Base-by-base conservation (phyloP, 2,888 invertebrate species). In the Pollenia angustigena region DNA sequence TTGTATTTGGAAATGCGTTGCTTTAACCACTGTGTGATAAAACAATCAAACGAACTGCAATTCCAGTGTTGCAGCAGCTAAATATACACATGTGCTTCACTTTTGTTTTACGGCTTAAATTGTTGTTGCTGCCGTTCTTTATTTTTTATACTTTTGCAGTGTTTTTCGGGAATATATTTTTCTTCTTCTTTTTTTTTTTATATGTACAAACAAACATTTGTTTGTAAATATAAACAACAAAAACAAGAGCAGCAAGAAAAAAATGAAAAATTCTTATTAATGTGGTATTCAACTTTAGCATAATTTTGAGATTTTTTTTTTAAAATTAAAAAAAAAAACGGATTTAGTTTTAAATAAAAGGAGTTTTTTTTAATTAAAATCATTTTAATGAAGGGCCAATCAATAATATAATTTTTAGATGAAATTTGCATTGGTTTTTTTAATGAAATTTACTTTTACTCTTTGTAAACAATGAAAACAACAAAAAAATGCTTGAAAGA, bases 221-320 rank as follows among this genome's bases (percentile, higher is more conserved):
- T 79, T 84, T 79, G 72, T 66, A 79, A 84, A 84, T 79, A 78
- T 74, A 48, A 68, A 60, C 68, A 68, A 52, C 8, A 82, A 76
- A 0, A 62, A 75, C 18, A 75, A 81, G 32, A 32, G 32, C 32
- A 32, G 32, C 32, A 32, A 40, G 60, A 56, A 42, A 50, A 60
- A 14, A 58, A 54, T 62, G 4, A 56, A 71, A 78, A 84, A 69
- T 60, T 80, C 72, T 84, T 79, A 52, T 84, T 74, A 79, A 80
- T 72, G 79, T 79, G 84, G 79, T 84, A 84, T 84, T 84, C 84
- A 84, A 84, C 84, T 84, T 84, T 84, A 84, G 60, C 84, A 84
- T 80, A 80, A 84, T 84, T 82, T 79, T 60, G 32, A 32, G 32
- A 32, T 8, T 32, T 8, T 56, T 56, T 54, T 44, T 75, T 18